Base-by-base conservation (phyloP, 1,140 invertebrate species). In the Drosophila teissieri region DNA sequence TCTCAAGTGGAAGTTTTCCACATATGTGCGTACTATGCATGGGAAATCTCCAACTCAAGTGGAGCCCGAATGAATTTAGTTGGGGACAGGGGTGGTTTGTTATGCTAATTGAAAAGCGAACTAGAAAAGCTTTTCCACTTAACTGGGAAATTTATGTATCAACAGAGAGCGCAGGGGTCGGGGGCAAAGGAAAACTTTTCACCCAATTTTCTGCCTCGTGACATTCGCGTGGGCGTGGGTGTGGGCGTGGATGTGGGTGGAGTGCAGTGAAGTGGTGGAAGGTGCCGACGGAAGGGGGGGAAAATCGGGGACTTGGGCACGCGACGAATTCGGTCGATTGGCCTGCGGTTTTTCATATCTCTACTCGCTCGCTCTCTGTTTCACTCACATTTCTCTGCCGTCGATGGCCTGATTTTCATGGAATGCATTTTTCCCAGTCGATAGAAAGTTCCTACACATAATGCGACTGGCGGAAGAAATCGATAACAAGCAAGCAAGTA, bases 121-220 rank as follows among this genome's bases (percentile, higher is more conserved):
- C 69, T 46, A 72, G 60, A 75, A 70, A 83, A 75, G 69, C 69
- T 85, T 74, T 73, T 65, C 67, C 63, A 77, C 48, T 56, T 65
- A 67, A 44, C 62, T 52, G 72, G 61, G 75, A 44, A 88, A 88
- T 88, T 79, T 78, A 82, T 86, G 78, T 74, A 73, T 68, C 63
- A 58, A 55, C 53, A 53, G 55, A 52, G 57, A 61, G 36, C 15
- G 24, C 46, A 40, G 72, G 61, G 49, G 49, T n/a, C n/a, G 37
- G 12, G 19, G 36, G 48, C 31, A 24, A 17, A 34, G 60, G 60
- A 76, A 80, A 72, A 74, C 64, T 89, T 89, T 88, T 89, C 85
- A 84, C 83, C 83, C 84, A 89, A 88, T 80, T 88, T 89, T 89
- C 73, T 70, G 80, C 84, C 76, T 88, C 63, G 74, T 72, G 74